phyloP scores from a whole-genome alignment of 37 sponge, comb jelly and placozoan genomes.

The Diacarnus erythraeanus region DNA sequence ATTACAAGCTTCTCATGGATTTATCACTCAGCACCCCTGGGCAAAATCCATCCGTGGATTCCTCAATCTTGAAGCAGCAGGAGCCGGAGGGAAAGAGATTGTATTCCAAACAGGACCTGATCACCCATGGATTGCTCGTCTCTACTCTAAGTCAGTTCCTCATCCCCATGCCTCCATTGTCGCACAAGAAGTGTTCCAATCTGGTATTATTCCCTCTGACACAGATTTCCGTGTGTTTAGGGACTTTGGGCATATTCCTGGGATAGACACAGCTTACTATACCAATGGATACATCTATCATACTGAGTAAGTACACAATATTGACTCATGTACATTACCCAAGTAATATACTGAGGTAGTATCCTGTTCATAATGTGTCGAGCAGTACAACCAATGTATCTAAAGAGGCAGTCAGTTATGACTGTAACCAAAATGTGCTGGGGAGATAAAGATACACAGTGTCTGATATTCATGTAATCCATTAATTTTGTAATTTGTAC shows the following conservation, averaged over 20 bases:
- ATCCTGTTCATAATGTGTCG: no score
- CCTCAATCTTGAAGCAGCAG: conserved; percentile 77
- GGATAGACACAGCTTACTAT: conserved; percentile 75
- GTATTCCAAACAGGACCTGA: conserved; percentile 82
- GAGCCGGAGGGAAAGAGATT: conserved; percentile 80
- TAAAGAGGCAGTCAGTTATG: no score
- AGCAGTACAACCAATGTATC: no score
- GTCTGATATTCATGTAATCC: no score
- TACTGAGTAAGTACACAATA: conserved; percentile 74
- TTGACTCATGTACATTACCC: no score
- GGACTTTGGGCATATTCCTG: conserved; percentile 71
- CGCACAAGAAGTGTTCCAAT: conserved; percentile 77
- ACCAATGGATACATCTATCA: conserved; percentile 83
- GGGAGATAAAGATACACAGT: no score
- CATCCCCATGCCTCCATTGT: conserved; percentile 68
- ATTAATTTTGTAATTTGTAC: no score
- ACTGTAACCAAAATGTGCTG: no score
- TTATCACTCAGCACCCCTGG: conserved; percentile 79
- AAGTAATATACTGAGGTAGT: no score
- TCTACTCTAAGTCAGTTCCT: conserved; percentile 60
- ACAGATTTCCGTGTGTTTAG: conserved; percentile 81
- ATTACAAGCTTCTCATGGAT: conserved; percentile 75
- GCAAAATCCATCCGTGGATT: conserved; percentile 50
- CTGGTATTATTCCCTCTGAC: conserved; percentile 76
- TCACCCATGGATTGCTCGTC: conserved; percentile 67